Base-by-base conservation (phyloP, 2,113 vertebrate genomes). In the Macquaria australasica region DNA sequence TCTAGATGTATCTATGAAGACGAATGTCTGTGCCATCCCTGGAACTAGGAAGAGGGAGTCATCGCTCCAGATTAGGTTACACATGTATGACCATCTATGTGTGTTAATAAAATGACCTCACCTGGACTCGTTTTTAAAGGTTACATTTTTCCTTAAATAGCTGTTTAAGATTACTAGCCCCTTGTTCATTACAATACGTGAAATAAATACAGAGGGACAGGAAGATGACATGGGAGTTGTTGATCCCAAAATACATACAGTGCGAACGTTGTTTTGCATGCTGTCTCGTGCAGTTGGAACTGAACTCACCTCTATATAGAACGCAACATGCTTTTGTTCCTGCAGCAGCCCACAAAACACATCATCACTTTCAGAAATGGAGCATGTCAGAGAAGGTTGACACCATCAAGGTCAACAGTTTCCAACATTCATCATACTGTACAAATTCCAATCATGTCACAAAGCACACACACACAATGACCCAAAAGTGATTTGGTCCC, bases 241-340 rank as follows among this genome's bases (percentile, higher is more conserved):
- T 53, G 6, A 43, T 60, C 73, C 62, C 9, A 66, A 62, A 73
- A 81, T 70, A 81, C 20, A 48, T 51, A 3, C 11, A 41, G 11
- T 48, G 23, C 14, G 0, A 21, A 68, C 23, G 68, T 4, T 51
- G 31, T 60, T 23, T 25, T 50, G 16, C 34, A 76, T 55, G 8
- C 56, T 43, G 21, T 70, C 53, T 69, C 3, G 1, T 31, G 39
- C 51, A 20, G 20, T 23, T 15, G 21, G 25, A 14, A 50, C 48
- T 18, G 43, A 77, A 68, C 62, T n/a, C 55, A 23, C 37, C 8
- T 55, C 34, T 53, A 68, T 86, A 78, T 69, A 80, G 76, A 85
- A 77, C 51, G 59, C n/a, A 53, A 56, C n/a, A 72, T 78, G 60
- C 55, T 73, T 68, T 73, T 74, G 37, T 64, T 70, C 45, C 8